Conservation (phyloP, 2,113 vertebrate genomes). For the Panthera tigris region DNA sequence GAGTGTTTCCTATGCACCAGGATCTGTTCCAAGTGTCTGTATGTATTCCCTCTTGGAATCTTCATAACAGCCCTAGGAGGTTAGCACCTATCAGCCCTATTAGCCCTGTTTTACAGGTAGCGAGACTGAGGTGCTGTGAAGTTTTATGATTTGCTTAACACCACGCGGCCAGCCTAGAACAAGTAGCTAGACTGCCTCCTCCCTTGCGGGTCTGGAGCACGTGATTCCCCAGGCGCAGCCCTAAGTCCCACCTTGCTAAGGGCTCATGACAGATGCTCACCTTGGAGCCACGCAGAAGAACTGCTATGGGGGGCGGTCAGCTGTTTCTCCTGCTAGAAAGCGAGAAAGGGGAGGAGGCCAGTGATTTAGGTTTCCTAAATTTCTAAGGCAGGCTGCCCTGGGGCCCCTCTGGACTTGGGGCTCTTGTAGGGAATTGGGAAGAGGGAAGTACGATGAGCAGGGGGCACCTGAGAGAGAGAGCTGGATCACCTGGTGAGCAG, state of each 20-base stretch:
- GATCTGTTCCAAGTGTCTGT: not conserved
- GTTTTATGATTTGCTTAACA: not conserved
- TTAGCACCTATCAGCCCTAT: not conserved
- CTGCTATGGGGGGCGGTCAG: conserved; percentile 66
- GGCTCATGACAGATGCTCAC: conserved; percentile 45
- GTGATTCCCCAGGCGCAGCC: conserved; percentile 54
- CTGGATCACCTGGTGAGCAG: not conserved
- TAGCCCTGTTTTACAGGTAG: not conserved
- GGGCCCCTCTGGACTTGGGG: not conserved
- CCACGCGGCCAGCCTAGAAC: not conserved
- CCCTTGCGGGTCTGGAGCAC: conserved; percentile 55
- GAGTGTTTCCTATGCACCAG: not conserved
- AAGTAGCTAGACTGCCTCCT: not conserved
- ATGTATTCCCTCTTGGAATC: not conserved
- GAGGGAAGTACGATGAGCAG: not conserved
- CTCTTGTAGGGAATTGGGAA: not conserved
- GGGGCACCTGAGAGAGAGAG: not conserved
- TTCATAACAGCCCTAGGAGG: not conserved
- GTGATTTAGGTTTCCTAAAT: conserved; percentile 31
- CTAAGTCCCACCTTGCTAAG: conserved; percentile 62
- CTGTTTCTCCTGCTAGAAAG: conserved; percentile 65
- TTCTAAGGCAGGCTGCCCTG: not conserved
- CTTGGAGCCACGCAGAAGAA: conserved; percentile 63
- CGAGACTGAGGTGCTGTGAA: not conserved
- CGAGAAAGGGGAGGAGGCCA: conserved; percentile 30